Evolutionary conservation across 2,113 vertebrate genomes (phyloP).

Genomic region (Columba livia): DNA sequence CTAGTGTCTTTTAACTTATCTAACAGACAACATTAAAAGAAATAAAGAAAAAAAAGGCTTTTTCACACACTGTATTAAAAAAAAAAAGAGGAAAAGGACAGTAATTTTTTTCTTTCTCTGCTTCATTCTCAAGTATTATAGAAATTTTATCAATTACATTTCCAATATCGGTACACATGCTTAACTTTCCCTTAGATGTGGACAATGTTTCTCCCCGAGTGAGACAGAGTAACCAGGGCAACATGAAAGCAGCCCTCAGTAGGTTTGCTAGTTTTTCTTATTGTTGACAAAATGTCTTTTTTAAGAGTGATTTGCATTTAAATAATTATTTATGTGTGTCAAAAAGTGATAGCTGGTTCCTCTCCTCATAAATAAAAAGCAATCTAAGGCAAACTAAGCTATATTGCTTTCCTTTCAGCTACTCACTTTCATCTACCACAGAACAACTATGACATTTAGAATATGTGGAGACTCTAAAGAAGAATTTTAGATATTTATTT

Average conservation of each 20-base stretch:
- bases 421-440: neutral
- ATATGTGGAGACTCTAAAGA: neutral
- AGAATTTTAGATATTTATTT: neutral
- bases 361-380: neutral
- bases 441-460: neutral
- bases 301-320: neutral
- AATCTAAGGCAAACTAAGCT: neutral
- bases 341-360: neutral
- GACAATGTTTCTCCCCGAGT: neutral
- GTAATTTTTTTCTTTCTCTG: neutral
- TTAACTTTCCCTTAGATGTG: neutral
- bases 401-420: neutral
- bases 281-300: neutral
- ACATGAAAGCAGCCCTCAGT: neutral
- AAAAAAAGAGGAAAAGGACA: too few species aligned
- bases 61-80: neutral
- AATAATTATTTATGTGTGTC: neutral
- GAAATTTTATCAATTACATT: neutral
- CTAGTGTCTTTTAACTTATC: neutral
- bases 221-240: neutral
- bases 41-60: neutral
- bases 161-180: neutral
- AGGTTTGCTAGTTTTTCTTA: neutral
- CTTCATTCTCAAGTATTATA: neutral
- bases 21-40: neutral